A percentile compares a stretch with the other conserved stretches of the same genome.
These are phyloP conservation scores for Montipora foliosa DNA, from an alignment of 64 coral and sea anemone species.

Conservation along the genomic window DNA sequence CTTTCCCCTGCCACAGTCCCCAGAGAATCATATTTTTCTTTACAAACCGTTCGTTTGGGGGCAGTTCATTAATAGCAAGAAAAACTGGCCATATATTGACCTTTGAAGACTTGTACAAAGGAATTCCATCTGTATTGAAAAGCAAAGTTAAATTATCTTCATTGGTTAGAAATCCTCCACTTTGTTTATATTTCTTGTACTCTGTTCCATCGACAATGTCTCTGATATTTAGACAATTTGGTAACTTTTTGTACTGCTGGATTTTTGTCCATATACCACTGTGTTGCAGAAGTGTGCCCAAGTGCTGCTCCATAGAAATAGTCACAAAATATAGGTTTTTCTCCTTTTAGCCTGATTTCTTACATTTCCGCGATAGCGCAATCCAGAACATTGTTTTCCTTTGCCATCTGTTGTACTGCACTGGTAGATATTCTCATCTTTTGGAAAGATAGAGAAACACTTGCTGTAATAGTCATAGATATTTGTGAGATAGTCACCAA, in stretches of 20 bases:
- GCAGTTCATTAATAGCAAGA: neutral
- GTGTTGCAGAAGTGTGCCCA: no score
- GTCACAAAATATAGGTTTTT: no score
- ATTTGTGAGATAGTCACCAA: slow-evolving; percentile 13
- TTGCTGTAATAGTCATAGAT: slow-evolving; percentile 28
- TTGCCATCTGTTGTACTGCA: neutral
- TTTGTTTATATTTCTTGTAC: slow-evolving; percentile 31
- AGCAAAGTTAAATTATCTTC: slow-evolving; percentile 48
- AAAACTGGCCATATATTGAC: slow-evolving; percentile 39
- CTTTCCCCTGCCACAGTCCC: slow-evolving; percentile 50
- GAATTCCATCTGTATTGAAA: slow-evolving; percentile 67
- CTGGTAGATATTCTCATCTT: slow-evolving; percentile 9
- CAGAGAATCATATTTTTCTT: slow-evolving; percentile 33
- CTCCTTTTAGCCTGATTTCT: no score
- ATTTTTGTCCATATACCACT: slow-evolving; percentile 28
- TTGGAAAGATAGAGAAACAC: slow-evolving; percentile 15
- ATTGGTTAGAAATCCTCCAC: slow-evolving; percentile 47
- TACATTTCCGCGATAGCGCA: no score
- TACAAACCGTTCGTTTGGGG: slow-evolving; percentile 4
- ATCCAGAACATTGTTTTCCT: no score
- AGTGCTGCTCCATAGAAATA: no score
- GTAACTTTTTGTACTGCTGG: neutral
- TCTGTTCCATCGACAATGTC: slow-evolving; percentile 46
- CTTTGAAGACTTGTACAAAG: slow-evolving; percentile 58
- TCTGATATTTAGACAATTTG: neutral